Base-by-base conservation (phyloP, 1,140 invertebrate genomes). In the Neuroterus valhalla region DNA sequence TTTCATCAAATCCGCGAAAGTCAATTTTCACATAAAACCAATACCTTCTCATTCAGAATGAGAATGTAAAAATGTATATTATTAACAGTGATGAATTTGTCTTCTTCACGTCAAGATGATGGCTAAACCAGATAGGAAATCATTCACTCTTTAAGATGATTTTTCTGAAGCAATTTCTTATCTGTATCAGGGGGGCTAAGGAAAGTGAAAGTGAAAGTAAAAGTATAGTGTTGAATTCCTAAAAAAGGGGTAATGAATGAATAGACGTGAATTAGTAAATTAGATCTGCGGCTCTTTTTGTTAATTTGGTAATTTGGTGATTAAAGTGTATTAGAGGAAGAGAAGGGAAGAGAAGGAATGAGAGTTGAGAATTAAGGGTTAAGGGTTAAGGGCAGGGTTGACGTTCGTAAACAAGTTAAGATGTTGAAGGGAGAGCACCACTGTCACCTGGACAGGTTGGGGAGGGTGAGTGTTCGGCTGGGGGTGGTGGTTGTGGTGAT, bases 401-500 rank as follows among this genome's bases (percentile, higher is more conserved):
- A 26, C 23, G 31, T 62, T 23, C 15, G 23, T 23, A 52, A 23
- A 23, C 19, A 52, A 19, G 50, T 19, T 52, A 62, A 62, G 55
- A 62, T 62, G 17, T 68, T 17, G 70, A 72, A 66, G 21, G 42
- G 78, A 73, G 82, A 82, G 81, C 74, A 48, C 76, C 84, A 82
- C 84, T 85, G 81, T 84, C 78, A 85, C 84, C 84, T 85, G 84
- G 78, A 82, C 84, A 85, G 84, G 81, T 83, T 83, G 76, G 79
- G 72, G 76, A 76, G 75, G 78, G 70, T 21, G 82, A 78, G 73
- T 70, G 72, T 55, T 68, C 68, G 73, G 66, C 48, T 15, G 66
- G 48, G 69, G 15, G 23, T 68, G 42, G n/a, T n/a, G n/a, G n/a
- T n/a, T n/a, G n/a, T n/a, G n/a, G 14, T 14, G 68, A 23, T 52